Evolutionary conservation across 2,888 invertebrate species (phyloP), one percentile per base, ranked within the genome.

Genomic region (Drosophila leonis): DNA sequence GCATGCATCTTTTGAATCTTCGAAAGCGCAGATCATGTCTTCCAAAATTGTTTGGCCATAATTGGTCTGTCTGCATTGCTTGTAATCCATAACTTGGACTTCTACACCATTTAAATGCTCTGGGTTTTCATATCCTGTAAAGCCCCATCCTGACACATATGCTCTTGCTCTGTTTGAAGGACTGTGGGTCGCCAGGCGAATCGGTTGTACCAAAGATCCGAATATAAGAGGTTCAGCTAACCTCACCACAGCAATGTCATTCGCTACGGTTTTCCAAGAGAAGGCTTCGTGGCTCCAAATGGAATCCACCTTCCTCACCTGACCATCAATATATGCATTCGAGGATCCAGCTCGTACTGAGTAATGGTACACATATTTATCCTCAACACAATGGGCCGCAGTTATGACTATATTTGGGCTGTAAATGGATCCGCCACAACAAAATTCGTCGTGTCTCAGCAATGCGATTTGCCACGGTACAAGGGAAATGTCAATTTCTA

Each of bases 341-440:
- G 35, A 18, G 9, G 59, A 59, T 29, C 48, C 59, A 18, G 57
- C 57, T 24, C 57, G 57, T 7, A 56, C 55, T 15, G 18, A 29
- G 0, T 29, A 39, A 8, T 42, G n/a, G 3, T 8, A 0, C 2
- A 1, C 20, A 3, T 2, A 0, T 10, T 4, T 10, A 15, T n/a
- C 10, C 1, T 7, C n/a, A 31, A 59, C n/a, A 24, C 57, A 59
- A 35, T 59, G 57, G 8, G 46, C 57, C 2, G 57, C 59, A 48
- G 59, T 59, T 31, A 59, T 37, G 15, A 59, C 27, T 8, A 59
- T 48, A 10, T 37, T 3, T 9, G n/a, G 8, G 37, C 48, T 46
- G 13, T 44, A 31, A 7, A 48, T 37, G 15, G 37, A 37, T 12
- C 59, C 59, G 0, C 48, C 59, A 27, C 59, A 59, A 18, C 13